A percentile compares a stretch with the other conserved stretches of the same genome.
phyloP scores from a whole-genome alignment of 2,888 invertebrate species.

The Agonum fuliginosum region DNA sequence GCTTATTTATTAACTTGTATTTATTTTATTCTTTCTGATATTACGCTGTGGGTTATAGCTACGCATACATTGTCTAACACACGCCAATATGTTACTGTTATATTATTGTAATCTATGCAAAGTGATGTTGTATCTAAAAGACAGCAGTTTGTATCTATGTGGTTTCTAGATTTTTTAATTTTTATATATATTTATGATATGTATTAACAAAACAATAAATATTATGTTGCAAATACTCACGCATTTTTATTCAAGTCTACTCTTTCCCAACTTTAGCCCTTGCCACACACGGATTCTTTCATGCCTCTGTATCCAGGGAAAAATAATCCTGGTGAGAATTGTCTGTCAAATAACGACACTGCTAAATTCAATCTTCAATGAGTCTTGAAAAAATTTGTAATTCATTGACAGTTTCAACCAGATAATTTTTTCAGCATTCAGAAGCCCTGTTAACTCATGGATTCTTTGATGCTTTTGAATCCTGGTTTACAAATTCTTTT shows the following conservation, averaged over 20 bases:
- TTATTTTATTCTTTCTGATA: constrained; percentile 40
- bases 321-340: no score
- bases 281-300: no score
- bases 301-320: no score
- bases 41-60: constrained; percentile 48
- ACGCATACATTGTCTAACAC: constrained; percentile 42
- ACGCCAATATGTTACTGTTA: no score
- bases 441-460: no score
- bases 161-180: constrained; percentile 59
- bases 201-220: constrained; percentile 58
- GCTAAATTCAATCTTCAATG: no score
- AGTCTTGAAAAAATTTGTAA: no score
- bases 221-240: constrained; percentile 58
- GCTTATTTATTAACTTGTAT: constrained; percentile 58
- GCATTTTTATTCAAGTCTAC: not conserved
- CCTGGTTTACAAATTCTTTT: not conserved
- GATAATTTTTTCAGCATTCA: no score
- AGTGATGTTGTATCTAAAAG: constrained; percentile 51
- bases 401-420: no score
- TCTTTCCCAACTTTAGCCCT: not conserved
- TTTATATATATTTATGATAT: constrained; percentile 57
- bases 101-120: not conserved
- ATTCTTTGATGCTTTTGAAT: not conserved
- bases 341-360: no score
- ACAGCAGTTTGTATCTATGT: constrained; percentile 49